A percentile compares a stretch with the other conserved stretches of the same genome.
Evolutionary conservation across 2,888 invertebrate genomes (phyloP).

Genomic region (Zhuqinia jingwanae): DNA sequence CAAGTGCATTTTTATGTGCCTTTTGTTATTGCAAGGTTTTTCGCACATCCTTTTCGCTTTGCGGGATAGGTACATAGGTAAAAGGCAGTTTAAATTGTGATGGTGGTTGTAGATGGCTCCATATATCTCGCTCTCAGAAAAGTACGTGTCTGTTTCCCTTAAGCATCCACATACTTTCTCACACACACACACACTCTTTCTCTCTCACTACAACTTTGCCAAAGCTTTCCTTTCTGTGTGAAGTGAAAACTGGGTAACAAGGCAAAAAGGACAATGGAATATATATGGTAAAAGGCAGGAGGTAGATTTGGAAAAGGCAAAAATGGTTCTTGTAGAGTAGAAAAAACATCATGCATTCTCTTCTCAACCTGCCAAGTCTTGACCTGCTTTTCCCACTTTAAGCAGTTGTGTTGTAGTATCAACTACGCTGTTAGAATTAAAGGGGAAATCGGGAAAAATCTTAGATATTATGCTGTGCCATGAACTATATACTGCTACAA

Average conservation of each 20-base stretch:
- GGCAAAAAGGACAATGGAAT: constrained; percentile 49
- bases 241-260: constrained; percentile 55
- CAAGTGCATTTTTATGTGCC: background rate
- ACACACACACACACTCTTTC: background rate
- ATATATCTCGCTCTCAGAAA: constrained; percentile 40
- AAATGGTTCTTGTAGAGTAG: too few species aligned
- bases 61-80: background rate
- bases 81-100: background rate
- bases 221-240: constrained; percentile 43
- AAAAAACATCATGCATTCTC: constrained; percentile 33
- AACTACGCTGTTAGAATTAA: constrained; percentile 20
- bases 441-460: constrained; percentile 9
- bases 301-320: too few species aligned
- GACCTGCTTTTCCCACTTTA: constrained; percentile 71
- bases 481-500: background rate
- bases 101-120: constrained; percentile 33
- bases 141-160: background rate
- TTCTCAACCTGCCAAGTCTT: constrained; percentile 76
- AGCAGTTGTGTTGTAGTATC: background rate
- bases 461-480: constrained; percentile 11
- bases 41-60: too few species aligned
- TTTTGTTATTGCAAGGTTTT: background rate
- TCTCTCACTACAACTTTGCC: background rate
- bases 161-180: constrained; percentile 7
- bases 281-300: background rate